phyloP scores from a whole-genome alignment of 1,140 invertebrate species.

The Zaprionus capensis region DNA sequence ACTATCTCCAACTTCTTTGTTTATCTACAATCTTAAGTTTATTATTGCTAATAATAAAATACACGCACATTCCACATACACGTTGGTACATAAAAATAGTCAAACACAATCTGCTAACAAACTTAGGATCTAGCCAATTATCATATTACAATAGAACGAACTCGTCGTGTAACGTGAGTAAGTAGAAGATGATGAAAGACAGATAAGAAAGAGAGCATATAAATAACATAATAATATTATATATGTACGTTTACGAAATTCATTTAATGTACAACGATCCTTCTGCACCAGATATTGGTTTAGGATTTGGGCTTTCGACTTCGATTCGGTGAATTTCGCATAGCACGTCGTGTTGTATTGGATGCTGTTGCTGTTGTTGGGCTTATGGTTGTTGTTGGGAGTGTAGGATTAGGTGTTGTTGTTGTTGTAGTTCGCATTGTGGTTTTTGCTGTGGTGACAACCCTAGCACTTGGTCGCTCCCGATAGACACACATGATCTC shows the following conservation, averaged over 20 bases:
- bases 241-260: constrained; percentile 30
- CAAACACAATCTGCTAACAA: constrained; percentile 70
- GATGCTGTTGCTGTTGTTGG: constrained; percentile 24
- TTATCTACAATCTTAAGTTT: constrained; percentile 70
- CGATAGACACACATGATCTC: constrained; percentile 86
- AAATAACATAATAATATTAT: constrained; percentile 56
- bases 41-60: constrained; percentile 67
- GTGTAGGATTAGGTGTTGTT: constrained; percentile 10
- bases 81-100: constrained; percentile 70
- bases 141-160: constrained; percentile 48
- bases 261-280: constrained; percentile 42
- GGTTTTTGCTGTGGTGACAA: constrained; percentile 15
- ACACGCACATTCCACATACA: constrained; percentile 43
- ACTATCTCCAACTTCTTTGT: neutral
- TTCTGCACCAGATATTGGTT: neutral
- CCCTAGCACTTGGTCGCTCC: constrained; percentile 56
- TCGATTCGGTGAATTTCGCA: constrained; percentile 66
- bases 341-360: constrained; percentile 56
- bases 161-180: neutral
- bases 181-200: constrained; percentile 41
- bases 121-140: constrained; percentile 66
- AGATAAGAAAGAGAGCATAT: constrained; percentile 44
- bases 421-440: constrained; percentile 24
- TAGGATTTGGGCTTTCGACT: constrained; percentile 77
- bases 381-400: constrained; percentile 16